These are phyloP conservation scores for Rhynchonycteris naso DNA, from an alignment of 2,797 vertebrate genomes.

Conservation along the genomic window DNA sequence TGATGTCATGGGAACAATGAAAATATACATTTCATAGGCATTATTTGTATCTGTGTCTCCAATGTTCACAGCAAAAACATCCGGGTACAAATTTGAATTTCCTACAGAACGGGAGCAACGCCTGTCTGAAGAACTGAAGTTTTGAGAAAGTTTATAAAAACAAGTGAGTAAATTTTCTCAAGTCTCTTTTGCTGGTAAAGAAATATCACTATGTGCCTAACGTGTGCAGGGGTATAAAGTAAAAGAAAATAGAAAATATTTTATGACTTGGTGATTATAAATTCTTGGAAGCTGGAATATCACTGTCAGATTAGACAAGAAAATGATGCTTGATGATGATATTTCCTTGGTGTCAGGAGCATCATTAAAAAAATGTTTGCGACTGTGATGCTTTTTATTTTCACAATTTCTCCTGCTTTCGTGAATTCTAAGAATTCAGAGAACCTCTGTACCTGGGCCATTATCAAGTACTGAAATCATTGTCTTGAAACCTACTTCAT, in stretches of 20 bases:
- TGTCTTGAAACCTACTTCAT: slow-evolving; percentile 42
- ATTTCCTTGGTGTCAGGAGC: not conserved
- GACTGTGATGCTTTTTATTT: slow-evolving; percentile 38
- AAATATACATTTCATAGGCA: not conserved
- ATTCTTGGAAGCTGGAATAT: not conserved
- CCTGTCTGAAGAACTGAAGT: not conserved
- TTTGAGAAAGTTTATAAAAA: slow-evolving; percentile 35
- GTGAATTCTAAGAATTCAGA: slow-evolving; percentile 58
- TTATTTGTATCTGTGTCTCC: not conserved
- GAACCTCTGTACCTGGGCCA: slow-evolving; percentile 32
- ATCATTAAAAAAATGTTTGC: slow-evolving; percentile 36
- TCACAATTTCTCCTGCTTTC: slow-evolving; percentile 36
- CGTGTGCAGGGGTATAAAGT: not conserved
- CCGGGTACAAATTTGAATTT: not conserved
- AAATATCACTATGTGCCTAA: not conserved
- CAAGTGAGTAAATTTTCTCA: slow-evolving; percentile 5
- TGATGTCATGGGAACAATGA: not conserved
- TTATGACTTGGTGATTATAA: slow-evolving; percentile 37
- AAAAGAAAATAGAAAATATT: not conserved
- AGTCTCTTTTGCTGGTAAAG: slow-evolving; percentile 7
- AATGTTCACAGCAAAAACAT: not conserved
- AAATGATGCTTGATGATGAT: slow-evolving; percentile 55
- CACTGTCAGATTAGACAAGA: slow-evolving; percentile 46
- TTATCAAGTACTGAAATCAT: not conserved
- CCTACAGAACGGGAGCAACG: not conserved